Base-by-base conservation (phyloP, 1,140 invertebrate species). In the Drosophila dunni region DNA sequence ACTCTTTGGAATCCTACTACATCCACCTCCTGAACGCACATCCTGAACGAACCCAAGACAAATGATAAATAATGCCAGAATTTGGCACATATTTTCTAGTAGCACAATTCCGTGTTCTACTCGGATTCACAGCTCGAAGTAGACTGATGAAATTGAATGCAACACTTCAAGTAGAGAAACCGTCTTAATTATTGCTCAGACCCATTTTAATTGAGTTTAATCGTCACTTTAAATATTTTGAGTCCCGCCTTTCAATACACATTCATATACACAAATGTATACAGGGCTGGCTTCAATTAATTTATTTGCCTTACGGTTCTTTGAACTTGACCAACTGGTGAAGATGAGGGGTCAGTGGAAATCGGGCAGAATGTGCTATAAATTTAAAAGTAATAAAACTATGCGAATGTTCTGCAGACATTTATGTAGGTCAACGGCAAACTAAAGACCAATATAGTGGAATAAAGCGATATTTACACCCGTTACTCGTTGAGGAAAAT, bases 1-100 rank as follows among this genome's bases (percentile, higher is more conserved):
- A n/a, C 83, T 81, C 29, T 78, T 77, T 0, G 90, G 90, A 29
- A 78, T 75, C 0, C 90, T 86, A 76, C 63, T 82, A 60, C 90
- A 91, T 8, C 36, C 72, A 15, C 51, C 60, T 4, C n/a, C n/a
- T n/a, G n/a, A n/a, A n/a, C 7, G 9, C 2, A 57, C 70, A 42
- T 64, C 48, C 34, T 56, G 36, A 42, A 68, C 15, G 13, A 60
- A 20, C 4, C 15, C 8, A 15, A 63, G 20, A 3, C 20, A 40
- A n/a, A 67, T 38, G 8, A 74, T 2, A 5, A 81, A 9, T 0
- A 79, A n/a, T 3, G 45, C 11, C 7, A 79, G 10, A 11, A 64
- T 7, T 36, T 7, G 34, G 9, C 33, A 56, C 69, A 79, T 79
- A 13, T 44, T 50, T 29, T 8, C 1, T 13, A 9, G 11, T 15